phyloP scores from a whole-genome alignment of 2,113 vertebrate species.

The Albula goreensis region DNA sequence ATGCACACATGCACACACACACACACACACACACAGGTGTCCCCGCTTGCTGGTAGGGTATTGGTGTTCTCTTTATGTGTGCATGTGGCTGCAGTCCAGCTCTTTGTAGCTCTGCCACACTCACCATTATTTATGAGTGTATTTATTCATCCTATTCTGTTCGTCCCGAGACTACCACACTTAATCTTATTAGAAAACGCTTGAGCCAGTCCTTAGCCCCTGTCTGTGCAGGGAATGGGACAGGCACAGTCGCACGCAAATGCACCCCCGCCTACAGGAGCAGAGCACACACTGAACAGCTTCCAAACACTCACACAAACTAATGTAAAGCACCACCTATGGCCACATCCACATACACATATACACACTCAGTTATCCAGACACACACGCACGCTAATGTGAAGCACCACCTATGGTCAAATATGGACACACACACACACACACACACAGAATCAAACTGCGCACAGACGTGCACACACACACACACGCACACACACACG shows the following conservation, averaged over 20 bases:
- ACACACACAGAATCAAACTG: no score
- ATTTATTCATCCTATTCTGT: constrained; percentile 11
- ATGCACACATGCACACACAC: neutral
- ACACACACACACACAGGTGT: neutral
- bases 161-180: constrained; percentile 8
- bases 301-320: neutral
- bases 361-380: neutral
- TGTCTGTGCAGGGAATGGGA: constrained; percentile 1
- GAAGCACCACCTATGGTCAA: no score
- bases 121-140: constrained; percentile 1
- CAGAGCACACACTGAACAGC: neutral
- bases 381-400: no score
- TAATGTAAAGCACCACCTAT: neutral
- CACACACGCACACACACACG: neutral
- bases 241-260: neutral
- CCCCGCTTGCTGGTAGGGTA: neutral
- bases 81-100: neutral
- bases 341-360: neutral
- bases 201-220: neutral
- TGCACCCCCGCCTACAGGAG: neutral
- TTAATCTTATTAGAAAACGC: constrained; percentile 9
- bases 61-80: neutral
- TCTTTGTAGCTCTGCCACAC: neutral
- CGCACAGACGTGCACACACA: neutral
- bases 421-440: no score